Evolutionary conservation across 1,140 invertebrate species (phyloP), one percentile per base, ranked within the genome.

Genomic region (Heliconius eleuchia): DNA sequence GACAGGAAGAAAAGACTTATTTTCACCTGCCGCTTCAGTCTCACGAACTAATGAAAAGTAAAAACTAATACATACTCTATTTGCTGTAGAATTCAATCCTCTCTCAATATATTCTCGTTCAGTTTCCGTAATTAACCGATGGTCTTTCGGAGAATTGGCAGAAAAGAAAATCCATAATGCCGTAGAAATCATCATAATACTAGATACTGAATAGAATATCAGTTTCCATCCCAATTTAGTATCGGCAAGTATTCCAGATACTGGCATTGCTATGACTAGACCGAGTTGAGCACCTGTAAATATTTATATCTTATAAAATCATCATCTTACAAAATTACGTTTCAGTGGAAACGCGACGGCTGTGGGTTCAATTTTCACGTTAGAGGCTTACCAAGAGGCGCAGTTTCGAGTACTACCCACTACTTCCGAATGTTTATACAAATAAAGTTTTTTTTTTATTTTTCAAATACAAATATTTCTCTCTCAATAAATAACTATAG

Each of bases 161-260:
- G 96, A 96, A 55, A 96, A 94, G 66, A 96, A 92, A 57, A 95
- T 91, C 95, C 97, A 98, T 0, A 96, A 9, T 0, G 96, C 80
- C 11, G 95, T 95, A 96, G 97, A 97, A 0, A 95, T 1, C 1
- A 97, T 80, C 18, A 96, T 95, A 0, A 96, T 78, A 6, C 85
- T 93, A 76, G 97, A 97, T 85, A 98, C 97, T 0, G 96, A 87
- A 85, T 98, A 98, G 88, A 98, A 98, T 9, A 97, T 96, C 27
- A 96, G 95, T 0, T 97, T 97, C 97, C 97, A 98, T 1, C 97
- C 97, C 3, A 95, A 80, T 1, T 81, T 82, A 0, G 96, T 96
- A 4, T 93, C 95, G 1, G 97, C 96, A 2, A 98, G 87, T 8
- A 95, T 78, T 0, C 97, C 97, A 52, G 96, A 96, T 50, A 97